A percentile compares a stretch with the other conserved stretches of the same genome.
These are phyloP conservation scores for Vespertilio murinus DNA, from an alignment of 2,797 vertebrate genomes.

Conservation along the genomic window DNA sequence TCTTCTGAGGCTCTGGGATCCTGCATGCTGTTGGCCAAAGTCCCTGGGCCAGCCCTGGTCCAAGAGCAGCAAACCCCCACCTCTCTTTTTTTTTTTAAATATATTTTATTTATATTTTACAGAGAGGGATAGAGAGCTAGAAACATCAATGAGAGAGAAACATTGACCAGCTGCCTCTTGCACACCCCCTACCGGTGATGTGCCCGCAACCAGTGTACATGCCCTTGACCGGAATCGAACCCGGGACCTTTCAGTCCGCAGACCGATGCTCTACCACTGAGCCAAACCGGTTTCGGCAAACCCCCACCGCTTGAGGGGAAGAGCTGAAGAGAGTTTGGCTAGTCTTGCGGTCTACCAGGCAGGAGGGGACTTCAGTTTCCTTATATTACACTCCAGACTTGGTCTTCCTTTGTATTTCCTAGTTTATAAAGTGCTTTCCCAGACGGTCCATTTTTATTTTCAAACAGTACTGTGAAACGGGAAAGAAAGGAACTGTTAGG, in stretches of 20 bases:
- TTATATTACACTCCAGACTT: rapidly evolving
- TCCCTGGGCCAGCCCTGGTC: background rate
- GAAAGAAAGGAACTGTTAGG: background rate
- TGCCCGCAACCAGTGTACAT: too few species aligned
- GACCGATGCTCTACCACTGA: too few species aligned
- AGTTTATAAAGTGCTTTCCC: background rate
- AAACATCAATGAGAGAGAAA: too few species aligned
- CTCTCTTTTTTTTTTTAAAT: too few species aligned
- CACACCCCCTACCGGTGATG: too few species aligned
- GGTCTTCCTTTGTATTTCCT: background rate
- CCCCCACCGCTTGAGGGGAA: background rate
- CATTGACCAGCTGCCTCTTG: too few species aligned
- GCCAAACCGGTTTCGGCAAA: too few species aligned
- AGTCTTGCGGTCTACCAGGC: background rate
- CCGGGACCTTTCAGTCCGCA: too few species aligned
- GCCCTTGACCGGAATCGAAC: too few species aligned
- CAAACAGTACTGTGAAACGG: background rate
- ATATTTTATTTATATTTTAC: too few species aligned
- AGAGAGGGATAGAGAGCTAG: too few species aligned
- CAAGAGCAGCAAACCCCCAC: background rate
- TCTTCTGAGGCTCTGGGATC: background rate
- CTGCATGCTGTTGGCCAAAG: background rate
- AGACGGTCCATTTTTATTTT: background rate
- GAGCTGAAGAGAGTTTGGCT: background rate
- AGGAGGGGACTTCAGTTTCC: background rate